Conservation (phyloP, 1,140 invertebrate genomes). For the Drosophila oshimai region DNA sequence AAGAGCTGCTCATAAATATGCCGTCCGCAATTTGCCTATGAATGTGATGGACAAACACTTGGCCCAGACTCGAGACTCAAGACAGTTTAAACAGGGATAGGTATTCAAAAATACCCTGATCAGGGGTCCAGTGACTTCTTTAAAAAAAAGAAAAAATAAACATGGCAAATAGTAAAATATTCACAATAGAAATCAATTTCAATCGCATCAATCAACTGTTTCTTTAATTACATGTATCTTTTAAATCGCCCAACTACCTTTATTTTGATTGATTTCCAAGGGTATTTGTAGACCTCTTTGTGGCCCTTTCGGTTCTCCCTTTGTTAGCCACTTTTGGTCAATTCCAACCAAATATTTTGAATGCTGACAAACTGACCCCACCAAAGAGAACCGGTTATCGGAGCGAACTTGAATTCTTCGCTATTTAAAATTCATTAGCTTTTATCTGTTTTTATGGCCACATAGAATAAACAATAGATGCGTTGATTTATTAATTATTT, state of each 20-base stretch:
- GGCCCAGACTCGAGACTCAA: conserved; percentile 10
- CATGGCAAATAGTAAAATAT: neutral
- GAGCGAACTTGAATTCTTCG: conserved; percentile 71
- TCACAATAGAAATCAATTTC: conserved; percentile 2
- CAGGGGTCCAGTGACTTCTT: neutral
- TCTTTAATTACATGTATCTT: conserved; percentile 31
- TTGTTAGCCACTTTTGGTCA: conserved; percentile 37
- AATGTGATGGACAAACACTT: conserved; percentile 50
- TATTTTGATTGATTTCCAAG: conserved; percentile 32
- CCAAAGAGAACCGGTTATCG: conserved; percentile 55
- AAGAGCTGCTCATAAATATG: conserved; percentile 50
- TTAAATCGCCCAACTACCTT: conserved; percentile 24
- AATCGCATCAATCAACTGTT: conserved; percentile 24
- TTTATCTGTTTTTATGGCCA: conserved; percentile 69
- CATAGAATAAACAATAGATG: conserved; percentile 60
- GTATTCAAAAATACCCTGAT: conserved; percentile 12
- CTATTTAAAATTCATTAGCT: conserved; percentile 76
- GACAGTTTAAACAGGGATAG: conserved; percentile 1
- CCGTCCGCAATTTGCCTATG: conserved; percentile 62
- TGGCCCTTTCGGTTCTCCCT: neutral
- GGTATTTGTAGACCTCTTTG: conserved; percentile 17
- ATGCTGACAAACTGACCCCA: conserved; percentile 41
- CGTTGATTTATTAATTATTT: conserved; percentile 75
- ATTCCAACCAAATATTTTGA: conserved; percentile 43
- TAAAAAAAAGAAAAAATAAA: neutral